Evolutionary conservation across 2,113 vertebrate genomes (phyloP).

Genomic region (Sylvietta virens): DNA sequence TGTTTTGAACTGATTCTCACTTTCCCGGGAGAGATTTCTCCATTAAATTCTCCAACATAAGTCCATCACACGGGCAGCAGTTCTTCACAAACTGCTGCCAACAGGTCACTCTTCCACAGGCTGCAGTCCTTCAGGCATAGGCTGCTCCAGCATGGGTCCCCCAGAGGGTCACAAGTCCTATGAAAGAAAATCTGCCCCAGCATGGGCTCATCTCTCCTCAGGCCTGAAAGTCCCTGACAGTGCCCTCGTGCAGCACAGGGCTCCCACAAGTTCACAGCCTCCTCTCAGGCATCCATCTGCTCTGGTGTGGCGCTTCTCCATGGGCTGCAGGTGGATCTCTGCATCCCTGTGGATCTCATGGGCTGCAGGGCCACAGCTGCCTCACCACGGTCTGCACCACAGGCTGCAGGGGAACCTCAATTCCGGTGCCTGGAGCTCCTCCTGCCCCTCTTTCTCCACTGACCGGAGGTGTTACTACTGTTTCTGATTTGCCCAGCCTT

Average conservation of each 20-base stretch:
- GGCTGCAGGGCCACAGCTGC: not conserved
- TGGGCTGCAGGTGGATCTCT: not conserved
- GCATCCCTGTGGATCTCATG: fast-evolving
- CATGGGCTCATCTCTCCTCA: not conserved
- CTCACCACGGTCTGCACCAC: not conserved
- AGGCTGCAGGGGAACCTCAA: not conserved
- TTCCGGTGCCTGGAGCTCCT: no score
- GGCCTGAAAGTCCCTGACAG: not conserved
- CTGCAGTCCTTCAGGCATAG: not conserved
- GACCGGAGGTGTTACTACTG: not conserved
- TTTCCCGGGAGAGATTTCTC: not conserved
- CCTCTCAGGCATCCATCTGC: not conserved
- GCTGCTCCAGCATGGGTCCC: not conserved
- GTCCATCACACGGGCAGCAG: not conserved
- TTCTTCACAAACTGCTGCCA: no score
- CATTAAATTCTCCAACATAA: not conserved
- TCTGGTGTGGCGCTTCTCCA: no score
- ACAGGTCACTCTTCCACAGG: not conserved
- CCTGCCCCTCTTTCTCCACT: not conserved
- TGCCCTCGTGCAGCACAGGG: fast-evolving
- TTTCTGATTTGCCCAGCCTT: not conserved
- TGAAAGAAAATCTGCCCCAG: not conserved
- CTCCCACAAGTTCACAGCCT: not conserved
- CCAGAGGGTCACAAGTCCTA: not conserved
- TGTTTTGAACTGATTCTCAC: not conserved